Percentiles rank a stretch among this genome's conserved stretches.
Evolutionary conservation across 23 tunicate species (phyloP).

Genomic region (Trididemnum miniatum): DNA sequence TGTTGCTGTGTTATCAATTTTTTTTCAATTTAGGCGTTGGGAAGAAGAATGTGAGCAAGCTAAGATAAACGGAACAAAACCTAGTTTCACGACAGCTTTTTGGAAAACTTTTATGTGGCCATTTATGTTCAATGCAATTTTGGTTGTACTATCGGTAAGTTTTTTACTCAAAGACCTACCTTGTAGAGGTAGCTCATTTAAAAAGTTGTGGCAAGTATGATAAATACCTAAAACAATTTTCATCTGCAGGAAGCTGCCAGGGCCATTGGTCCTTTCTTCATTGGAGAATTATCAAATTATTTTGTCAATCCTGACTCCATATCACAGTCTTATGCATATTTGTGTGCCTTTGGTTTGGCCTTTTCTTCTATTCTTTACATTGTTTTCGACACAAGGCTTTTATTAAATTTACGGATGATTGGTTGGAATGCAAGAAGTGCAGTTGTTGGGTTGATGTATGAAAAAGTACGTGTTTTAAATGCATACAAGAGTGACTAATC

Average conservation of each 20-base stretch:
- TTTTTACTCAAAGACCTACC: too few species aligned
- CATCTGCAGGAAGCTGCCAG: conserved; percentile 48
- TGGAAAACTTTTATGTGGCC: conserved; percentile 6
- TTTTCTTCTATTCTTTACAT: neutral
- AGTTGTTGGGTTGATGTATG: conserved; percentile 77
- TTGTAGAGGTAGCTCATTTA: too few species aligned
- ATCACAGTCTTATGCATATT: conserved; percentile 28
- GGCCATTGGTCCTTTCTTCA: conserved; percentile 22
- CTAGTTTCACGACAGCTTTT: conserved; percentile 17
- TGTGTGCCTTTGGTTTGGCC: conserved; percentile 44
- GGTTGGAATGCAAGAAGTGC: conserved; percentile 84
- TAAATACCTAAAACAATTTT: too few species aligned
- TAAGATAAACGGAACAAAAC: neutral
- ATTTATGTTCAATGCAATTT: neutral
- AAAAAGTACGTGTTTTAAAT: conserved; percentile 60
- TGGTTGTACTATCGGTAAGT: neutral
- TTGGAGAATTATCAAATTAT: conserved; percentile 40
- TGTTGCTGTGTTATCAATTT: too few species aligned
- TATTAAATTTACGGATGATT: conserved; percentile 12
- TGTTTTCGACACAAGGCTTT: conserved; percentile 14
- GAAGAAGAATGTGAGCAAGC: conserved; percentile 14
- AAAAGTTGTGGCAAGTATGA: too few species aligned
- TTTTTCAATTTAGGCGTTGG: too few species aligned
- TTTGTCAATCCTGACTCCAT: conserved; percentile 12
- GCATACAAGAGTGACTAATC: too few species aligned